Percentiles rank a stretch among this genome's conserved stretches.
These are phyloP conservation scores for Sylvietta virens DNA, from an alignment of 2,113 vertebrate genomes.

Conservation along the genomic window DNA sequence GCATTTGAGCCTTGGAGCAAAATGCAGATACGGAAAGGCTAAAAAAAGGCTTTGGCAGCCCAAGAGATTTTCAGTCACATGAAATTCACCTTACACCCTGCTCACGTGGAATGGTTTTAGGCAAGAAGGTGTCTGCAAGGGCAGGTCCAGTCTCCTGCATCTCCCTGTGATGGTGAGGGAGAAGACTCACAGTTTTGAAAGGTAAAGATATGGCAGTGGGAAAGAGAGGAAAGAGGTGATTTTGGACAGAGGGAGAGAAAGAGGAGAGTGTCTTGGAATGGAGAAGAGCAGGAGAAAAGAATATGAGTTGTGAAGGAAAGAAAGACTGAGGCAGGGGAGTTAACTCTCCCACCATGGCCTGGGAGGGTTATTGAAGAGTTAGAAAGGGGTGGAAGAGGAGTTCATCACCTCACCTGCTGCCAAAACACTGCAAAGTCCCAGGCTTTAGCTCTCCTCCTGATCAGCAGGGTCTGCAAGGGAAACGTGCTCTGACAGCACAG, in stretches of 20 bases:
- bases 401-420: not conserved
- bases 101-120: not conserved
- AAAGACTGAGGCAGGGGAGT: not conserved
- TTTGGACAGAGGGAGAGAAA: not conserved
- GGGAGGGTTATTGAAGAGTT: not conserved
- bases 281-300: not conserved
- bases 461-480: not conserved
- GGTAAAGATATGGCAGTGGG: not conserved
- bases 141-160: not conserved
- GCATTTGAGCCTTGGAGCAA: not conserved
- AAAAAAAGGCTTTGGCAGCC: not conserved
- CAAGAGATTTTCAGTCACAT: not conserved
- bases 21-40: not conserved
- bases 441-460: not conserved
- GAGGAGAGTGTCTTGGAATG: not conserved
- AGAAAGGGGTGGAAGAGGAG: accelerated
- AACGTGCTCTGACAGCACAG: not conserved
- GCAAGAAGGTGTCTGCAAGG: not conserved
- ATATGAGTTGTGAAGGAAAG: not conserved
- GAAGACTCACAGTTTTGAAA: not conserved
- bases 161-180: not conserved
- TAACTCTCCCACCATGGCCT: too few species aligned
- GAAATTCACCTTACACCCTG: not conserved
- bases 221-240: not conserved
- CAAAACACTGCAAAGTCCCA: not conserved